Evolutionary conservation across 1,140 invertebrate genomes (phyloP), one percentile per base, ranked within the genome.

Genomic region (Trigoniulus corallinus): DNA sequence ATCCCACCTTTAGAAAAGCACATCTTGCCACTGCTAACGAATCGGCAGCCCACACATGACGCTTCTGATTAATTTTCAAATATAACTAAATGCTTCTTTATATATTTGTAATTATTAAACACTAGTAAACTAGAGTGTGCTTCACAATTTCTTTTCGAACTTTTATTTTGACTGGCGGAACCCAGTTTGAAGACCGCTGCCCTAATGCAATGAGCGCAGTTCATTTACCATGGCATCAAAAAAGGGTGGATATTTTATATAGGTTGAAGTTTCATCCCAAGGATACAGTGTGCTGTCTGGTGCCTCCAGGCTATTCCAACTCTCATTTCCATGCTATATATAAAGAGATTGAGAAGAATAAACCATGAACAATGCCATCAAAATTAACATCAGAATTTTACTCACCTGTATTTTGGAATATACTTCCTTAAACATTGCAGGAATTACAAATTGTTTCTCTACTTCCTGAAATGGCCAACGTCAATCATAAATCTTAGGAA

Each of bases 351-450:
- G 27, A 47, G 37, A 22, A 34, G 7, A 7, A 15, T 34, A 7
- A 34, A 45, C 46, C 3, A 37, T 45, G 10, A 3, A 29, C 23
- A 52, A 29, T 18, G n/a, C 13, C 29, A 54, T 18, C n/a, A 23
- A 44, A 48, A 4, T 13, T 26, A n/a, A 44, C 18, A 44, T 20
- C 12, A 7, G 3, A 44, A 52, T 7, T 7, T 52, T 26, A 48
- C 26, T 45, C 52, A 56, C 57, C 41, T 56, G 40, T 24, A 93
- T 88, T 61, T 80, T 86, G 3, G 74, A 76, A 61, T 95, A 95
- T n/a, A 92, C 88, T 72, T 97, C 88, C 59, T 82, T 80, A 66
- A 98, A 98, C 88, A 98, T 96, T n/a, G 88, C 82, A 0, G 93
- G 93, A 46, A 96, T 88, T 1, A 98, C 92, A 62, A 80, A 76